Evolutionary conservation across 2,113 vertebrate genomes (phyloP).

Genomic region (Procavia capensis): DNA sequence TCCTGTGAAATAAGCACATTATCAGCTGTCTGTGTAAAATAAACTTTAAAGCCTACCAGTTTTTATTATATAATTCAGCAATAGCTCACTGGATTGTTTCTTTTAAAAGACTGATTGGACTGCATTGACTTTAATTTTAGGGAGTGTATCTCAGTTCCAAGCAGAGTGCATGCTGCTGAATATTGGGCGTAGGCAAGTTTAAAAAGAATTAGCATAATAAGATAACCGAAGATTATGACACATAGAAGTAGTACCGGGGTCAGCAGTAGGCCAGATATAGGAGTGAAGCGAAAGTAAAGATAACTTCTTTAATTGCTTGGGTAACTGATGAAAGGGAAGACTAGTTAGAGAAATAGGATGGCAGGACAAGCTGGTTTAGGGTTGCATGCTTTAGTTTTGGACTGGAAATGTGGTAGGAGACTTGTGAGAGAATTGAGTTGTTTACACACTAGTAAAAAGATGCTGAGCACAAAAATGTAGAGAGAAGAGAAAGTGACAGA

Average conservation of each 20-base stretch:
- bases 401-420: background rate
- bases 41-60: background rate
- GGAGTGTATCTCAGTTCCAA: background rate
- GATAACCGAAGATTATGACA: background rate
- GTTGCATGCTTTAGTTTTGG: background rate
- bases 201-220: background rate
- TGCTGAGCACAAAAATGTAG: too few relatives aligned
- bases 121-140: slow-evolving; percentile 19
- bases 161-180: background rate
- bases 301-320: background rate
- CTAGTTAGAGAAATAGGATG: background rate
- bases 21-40: slow-evolving; percentile 8
- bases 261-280: background rate
- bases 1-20: background rate
- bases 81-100: background rate
- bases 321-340: slow-evolving; percentile 39
- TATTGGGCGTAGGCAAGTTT: background rate
- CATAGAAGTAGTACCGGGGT: background rate
- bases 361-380: background rate
- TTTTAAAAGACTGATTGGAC: background rate
- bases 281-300: background rate
- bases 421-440: background rate
- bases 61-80: slow-evolving; percentile 21
- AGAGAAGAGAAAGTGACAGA: background rate
- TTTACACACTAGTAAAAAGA: background rate